These are phyloP conservation scores for Cyclopterus lumpus DNA, from an alignment of 2,797 vertebrate species.

Conservation along the genomic window DNA sequence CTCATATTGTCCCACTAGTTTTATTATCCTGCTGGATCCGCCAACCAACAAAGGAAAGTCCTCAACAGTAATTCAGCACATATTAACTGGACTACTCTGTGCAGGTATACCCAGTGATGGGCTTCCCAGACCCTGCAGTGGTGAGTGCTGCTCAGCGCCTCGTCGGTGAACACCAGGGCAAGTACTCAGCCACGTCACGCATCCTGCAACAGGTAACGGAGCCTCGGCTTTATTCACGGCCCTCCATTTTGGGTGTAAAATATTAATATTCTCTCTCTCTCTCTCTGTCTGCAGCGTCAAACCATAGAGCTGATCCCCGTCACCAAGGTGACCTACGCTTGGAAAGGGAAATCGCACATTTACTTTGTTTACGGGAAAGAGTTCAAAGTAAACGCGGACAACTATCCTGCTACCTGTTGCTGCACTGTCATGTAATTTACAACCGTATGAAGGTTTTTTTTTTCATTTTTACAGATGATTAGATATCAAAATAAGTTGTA, in stretches of 20 bases:
- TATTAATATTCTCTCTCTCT: slow-evolving; percentile 28
- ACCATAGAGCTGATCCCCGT: slow-evolving; percentile 86
- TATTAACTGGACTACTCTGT: slow-evolving; percentile 1
- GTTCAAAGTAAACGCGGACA: slow-evolving; percentile 78
- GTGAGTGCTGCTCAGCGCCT: slow-evolving; percentile 79
- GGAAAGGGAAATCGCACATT: slow-evolving; percentile 79
- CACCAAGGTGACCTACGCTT: slow-evolving; percentile 84
- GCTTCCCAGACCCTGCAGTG: slow-evolving; percentile 81
- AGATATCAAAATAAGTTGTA: not conserved
- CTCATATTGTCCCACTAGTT: not conserved
- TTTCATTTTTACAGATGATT: not conserved
- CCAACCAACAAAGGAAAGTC: no score
- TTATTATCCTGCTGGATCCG: not conserved
- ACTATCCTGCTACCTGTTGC: slow-evolving; percentile 86
- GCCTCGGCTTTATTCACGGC: slow-evolving; percentile 4
- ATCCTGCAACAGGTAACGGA: slow-evolving; percentile 85
- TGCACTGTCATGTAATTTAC: slow-evolving; percentile 78
- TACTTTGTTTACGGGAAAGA: slow-evolving; percentile 88
- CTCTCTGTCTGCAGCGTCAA: slow-evolving; percentile 83
- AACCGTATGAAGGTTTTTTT: not conserved
- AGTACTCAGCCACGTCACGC: slow-evolving; percentile 72
- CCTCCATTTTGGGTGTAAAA: not conserved
- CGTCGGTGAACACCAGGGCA: slow-evolving; percentile 80
- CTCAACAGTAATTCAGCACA: no score
- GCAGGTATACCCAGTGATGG: slow-evolving; percentile 83